Base-by-base conservation (phyloP, 2,113 vertebrate species). In the Phycodurus eques region DNA sequence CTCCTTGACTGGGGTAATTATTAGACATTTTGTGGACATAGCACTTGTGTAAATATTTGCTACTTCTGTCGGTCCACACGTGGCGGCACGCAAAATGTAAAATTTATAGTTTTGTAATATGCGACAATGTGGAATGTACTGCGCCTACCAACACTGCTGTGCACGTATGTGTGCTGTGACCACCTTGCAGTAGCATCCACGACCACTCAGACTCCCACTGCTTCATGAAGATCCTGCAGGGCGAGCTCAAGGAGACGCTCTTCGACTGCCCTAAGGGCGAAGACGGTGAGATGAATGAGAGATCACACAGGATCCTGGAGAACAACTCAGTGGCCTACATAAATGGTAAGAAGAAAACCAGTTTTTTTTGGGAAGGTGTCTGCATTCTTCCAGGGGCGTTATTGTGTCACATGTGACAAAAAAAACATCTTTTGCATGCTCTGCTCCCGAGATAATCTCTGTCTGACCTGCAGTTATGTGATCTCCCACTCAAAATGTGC, bases 211-310 rank as follows among this genome's bases (percentile, higher is more conserved):
- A 98, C 85, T 97, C 97, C 44, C 96, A 99, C 88, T 99, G 98
- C 90, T 99, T 99, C 90, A 91, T 99, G 94, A 99, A 99, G 93
- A 90, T 99, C 67, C 94, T 99, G 8, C 95, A 98, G 83, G 98
- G 98, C 54, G 95, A 96, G 80, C 92, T 99, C 64, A 99, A 99
- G 84, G 98, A 99, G 85, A 98, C 97, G 0, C 87, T 96, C 39
- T 99, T 96, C 76, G 88, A 94, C 5, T 98, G 96, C 96, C 98
- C 98, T 5, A 92, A 94, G 20, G 77, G 81, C 1, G 92, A 93
- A 7, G 94, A 93, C 59, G 90, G 91, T 20, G 10, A 66, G 7
- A 96, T 99, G 96, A 82, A 68, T 39, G 95, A 94, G 90, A 98
- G 94, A 81, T 95, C 94, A 2, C 95, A 99, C 91, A 90, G 90